Percentiles rank a stretch among this genome's conserved stretches.
These are phyloP conservation scores for Ataeniobius toweri DNA, from an alignment of 2,797 vertebrate species.

Conservation along the genomic window DNA sequence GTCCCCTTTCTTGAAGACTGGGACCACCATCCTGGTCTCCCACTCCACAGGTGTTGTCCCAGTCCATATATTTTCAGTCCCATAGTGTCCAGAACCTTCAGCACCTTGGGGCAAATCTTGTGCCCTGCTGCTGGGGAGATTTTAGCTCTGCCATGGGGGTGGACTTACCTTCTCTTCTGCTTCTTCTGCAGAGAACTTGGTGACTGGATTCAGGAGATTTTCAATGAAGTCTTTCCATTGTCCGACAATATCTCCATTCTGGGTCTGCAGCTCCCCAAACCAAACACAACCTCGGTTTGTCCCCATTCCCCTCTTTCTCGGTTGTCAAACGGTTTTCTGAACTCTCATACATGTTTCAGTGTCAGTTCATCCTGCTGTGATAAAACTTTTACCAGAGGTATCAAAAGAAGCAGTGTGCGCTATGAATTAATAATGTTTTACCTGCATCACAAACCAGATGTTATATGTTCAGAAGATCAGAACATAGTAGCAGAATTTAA, in stretches of 20 bases:
- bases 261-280: neutral
- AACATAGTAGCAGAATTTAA: neutral
- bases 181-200: no score
- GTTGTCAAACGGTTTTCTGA: neutral
- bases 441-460: neutral
- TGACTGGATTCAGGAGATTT: no score
- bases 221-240: no score
- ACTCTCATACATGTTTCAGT: no score
- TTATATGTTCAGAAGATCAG: neutral
- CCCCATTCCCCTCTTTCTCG: no score
- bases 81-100: no score
- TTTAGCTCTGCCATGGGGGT: neutral
- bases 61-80: no score
- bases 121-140: no score
- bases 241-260: neutral
- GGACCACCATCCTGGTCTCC: neutral
- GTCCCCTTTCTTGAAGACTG: no score
- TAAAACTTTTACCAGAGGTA: neutral
- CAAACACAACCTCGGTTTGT: neutral
- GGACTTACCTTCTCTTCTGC: neutral
- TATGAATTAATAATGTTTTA: no score
- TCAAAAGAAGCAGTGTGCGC: no score
- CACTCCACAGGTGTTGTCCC: no score
- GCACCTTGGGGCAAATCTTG: neutral
- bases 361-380: neutral